phyloP scores from a whole-genome alignment of 2,113 vertebrate species.

The Turdus rufiventris region DNA sequence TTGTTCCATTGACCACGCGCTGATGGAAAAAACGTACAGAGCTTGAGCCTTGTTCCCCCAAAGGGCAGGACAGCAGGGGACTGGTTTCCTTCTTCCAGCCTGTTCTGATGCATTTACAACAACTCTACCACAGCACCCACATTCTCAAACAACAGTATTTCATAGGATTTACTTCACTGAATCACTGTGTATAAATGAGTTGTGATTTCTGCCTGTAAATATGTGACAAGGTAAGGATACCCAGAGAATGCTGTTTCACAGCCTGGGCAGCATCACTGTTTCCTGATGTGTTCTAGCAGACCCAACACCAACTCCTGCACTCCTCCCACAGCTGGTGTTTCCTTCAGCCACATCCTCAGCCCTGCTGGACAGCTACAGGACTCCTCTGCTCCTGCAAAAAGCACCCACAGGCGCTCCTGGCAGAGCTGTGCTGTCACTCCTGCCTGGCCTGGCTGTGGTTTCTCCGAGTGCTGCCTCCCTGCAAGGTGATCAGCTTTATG shows the following conservation, averaged over 20 bases:
- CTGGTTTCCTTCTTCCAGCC: neutral
- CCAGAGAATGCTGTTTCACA: accelerated
- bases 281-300: accelerated
- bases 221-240: neutral
- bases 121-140: neutral
- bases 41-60: accelerated
- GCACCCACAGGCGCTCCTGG: accelerated
- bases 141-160: neutral
- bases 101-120: neutral
- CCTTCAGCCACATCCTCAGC: neutral
- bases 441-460: accelerated
- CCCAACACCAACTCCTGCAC: neutral
- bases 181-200: neutral
- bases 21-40: neutral
- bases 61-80: neutral
- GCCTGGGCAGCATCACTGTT: neutral
- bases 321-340: accelerated
- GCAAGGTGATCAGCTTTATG: neutral
- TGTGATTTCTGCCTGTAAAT: neutral
- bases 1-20: neutral
- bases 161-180: neutral
- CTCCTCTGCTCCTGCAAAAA: accelerated
- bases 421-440: accelerated
- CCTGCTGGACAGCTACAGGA: accelerated
- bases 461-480: neutral